Base-by-base conservation (phyloP, 2,797 vertebrate genomes). In the Sebastes steindachneri region DNA sequence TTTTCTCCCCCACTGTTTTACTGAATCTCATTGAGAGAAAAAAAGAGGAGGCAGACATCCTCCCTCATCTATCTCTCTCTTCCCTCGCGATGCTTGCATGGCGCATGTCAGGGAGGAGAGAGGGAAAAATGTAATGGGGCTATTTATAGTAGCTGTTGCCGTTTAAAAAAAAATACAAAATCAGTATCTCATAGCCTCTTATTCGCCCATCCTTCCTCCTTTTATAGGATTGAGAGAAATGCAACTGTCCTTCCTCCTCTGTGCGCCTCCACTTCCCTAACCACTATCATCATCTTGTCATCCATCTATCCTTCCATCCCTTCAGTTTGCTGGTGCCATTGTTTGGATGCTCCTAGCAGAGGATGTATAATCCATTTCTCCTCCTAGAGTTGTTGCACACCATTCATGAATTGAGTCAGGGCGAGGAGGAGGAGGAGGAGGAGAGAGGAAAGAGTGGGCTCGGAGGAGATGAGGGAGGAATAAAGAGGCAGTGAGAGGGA, bases 81-180 rank as follows among this genome's bases (percentile, higher is more conserved):
- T 75, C 70, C 69, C 68, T 79, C 7, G 17, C 78, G 0, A 71
- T 69, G 65, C 68, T 35, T 54, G 29, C 78, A 87, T 59, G 19
- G 91, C 85, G 90, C 92, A 94, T 95, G 94, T 92, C 93, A 58
- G 85, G 55, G 66, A 84, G 65, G 73, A 85, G 63, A 80, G 73
- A 81, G 75, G 68, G 85, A 85, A 84, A 73, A 92, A 91, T 92
- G 82, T 89, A 89, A 93, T 70, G 85, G 7, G 69, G 85, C 95
- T 96, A 96, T 95, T 93, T 95, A 92, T 96, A 95, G 95, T 59
- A 89, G 82, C 92, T 79, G 93, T 93, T 94, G 90, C 93, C 48
- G 79, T 79, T 91, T 62, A 23, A n/a, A 68, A 86, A 77, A 85
- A 26, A 78, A 80, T 51, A 68, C 72, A 71, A 68, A 82, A 63